These are phyloP conservation scores for Adelognathus sp. DNA, from an alignment of 2,888 invertebrate species.

Conservation along the genomic window DNA sequence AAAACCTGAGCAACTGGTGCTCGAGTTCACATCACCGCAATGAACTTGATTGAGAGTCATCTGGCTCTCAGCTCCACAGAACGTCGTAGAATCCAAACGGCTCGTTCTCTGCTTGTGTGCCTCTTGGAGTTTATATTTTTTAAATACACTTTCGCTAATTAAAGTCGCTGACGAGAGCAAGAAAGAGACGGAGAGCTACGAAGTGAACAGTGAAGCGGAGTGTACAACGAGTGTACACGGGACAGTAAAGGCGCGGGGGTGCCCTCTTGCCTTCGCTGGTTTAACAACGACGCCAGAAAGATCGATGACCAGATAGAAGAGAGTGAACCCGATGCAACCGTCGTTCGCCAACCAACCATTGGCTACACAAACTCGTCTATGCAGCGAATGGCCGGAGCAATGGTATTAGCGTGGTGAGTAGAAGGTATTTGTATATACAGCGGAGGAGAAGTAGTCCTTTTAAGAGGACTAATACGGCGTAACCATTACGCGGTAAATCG, in stretches of 20 bases:
- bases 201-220: slow-evolving; percentile 18
- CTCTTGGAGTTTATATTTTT: slow-evolving; percentile 41
- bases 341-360: slow-evolving; percentile 12
- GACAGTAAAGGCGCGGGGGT: slow-evolving; percentile 33
- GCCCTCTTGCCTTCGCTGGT: slow-evolving; percentile 18
- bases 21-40: background rate
- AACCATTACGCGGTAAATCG: slow-evolving; percentile 60
- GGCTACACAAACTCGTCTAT: slow-evolving; percentile 25
- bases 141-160: slow-evolving; percentile 56
- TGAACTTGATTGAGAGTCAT: slow-evolving; percentile 37
- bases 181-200: too few relatives aligned
- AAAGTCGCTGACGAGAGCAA: slow-evolving; percentile 20
- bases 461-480: slow-evolving; percentile 60
- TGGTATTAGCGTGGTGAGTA: too few relatives aligned
- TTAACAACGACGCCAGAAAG: slow-evolving; percentile 58
- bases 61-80: background rate
- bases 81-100: slow-evolving; percentile 2
- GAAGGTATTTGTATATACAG: slow-evolving; percentile 47
- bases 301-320: slow-evolving; percentile 58
- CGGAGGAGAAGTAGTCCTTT: slow-evolving; percentile 52
- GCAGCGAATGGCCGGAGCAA: slow-evolving; percentile 27
- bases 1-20: too few relatives aligned
- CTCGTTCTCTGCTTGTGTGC: background rate
- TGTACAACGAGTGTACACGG: background rate
- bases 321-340: slow-evolving; percentile 46